Conservation (phyloP, 2,888 invertebrate genomes). For the Caenorhabditis sp. region DNA sequence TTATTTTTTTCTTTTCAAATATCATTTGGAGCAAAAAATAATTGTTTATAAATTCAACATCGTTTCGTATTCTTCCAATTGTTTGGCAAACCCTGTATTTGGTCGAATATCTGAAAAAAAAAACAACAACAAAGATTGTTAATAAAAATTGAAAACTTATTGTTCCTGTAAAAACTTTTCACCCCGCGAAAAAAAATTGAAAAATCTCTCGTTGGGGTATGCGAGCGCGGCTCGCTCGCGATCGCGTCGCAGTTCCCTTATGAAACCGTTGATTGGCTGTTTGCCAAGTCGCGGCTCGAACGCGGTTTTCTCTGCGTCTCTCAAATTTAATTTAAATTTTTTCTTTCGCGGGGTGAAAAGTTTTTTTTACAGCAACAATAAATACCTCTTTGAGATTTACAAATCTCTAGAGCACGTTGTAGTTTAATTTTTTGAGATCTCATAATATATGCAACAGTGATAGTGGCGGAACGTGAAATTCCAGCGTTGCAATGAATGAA, state of each 20-base stretch:
- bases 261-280: too few species aligned
- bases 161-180: too few species aligned
- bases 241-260: too few species aligned
- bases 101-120: slow-evolving; percentile 55
- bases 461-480: slow-evolving; percentile 72
- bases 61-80: slow-evolving; percentile 58
- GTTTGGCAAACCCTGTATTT: slow-evolving; percentile 64
- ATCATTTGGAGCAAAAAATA: slow-evolving; percentile 2
- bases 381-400: slow-evolving; percentile 23
- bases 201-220: too few species aligned
- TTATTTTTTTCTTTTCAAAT: background rate
- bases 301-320: too few species aligned
- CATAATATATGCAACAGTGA: slow-evolving; percentile 72
- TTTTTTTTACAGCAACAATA: background rate
- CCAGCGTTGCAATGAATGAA: slow-evolving; percentile 71
- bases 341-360: too few species aligned
- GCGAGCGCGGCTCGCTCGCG: too few species aligned
- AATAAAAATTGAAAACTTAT: too few species aligned
- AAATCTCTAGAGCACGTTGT: slow-evolving; percentile 66
- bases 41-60: slow-evolving; percentile 5
- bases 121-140: too few species aligned
- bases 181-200: too few species aligned
- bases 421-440: slow-evolving; percentile 31
- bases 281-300: too few species aligned
- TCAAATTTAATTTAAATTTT: too few species aligned